Percentiles rank a stretch among this genome's conserved stretches.
Evolutionary conservation across 2,888 invertebrate species (phyloP).

Genomic region (Smittia aterrima): DNA sequence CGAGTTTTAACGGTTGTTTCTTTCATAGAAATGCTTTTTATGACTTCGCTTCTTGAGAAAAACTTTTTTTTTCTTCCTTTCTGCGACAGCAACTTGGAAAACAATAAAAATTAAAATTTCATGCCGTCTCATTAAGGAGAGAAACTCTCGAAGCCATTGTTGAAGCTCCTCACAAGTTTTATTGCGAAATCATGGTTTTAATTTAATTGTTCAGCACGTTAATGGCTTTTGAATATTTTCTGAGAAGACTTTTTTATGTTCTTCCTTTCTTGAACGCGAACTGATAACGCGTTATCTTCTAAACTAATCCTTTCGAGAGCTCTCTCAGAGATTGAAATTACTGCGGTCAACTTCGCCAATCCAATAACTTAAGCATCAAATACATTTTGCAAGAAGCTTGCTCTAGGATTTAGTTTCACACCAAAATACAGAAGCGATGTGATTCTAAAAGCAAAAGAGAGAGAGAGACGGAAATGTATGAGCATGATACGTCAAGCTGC

Average conservation of each 20-base stretch:
- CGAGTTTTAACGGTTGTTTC: slow-evolving; percentile 38
- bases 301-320: neutral
- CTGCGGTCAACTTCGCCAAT: neutral
- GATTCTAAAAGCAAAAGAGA: neutral
- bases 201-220: slow-evolving; percentile 21
- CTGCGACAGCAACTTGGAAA: slow-evolving; percentile 5
- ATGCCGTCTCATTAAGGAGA: slow-evolving; percentile 4
- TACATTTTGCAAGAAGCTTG: neutral
- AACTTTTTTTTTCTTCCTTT: neutral
- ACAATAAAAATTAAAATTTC: slow-evolving; percentile 28
- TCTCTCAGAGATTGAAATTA: neutral
- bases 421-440: slow-evolving; percentile 20
- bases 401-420: slow-evolving; percentile 34
- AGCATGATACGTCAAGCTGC: slow-evolving; percentile 40
- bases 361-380: neutral
- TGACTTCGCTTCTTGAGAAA: neutral
- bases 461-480: slow-evolving; percentile 22
- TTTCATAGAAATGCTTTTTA: slow-evolving; percentile 16
- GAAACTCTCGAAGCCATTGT: slow-evolving; percentile 21
- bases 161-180: neutral
- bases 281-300: too few species aligned
- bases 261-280: neutral
- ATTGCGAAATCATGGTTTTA: slow-evolving; percentile 14
- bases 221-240: slow-evolving; percentile 16
- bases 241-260: neutral